These are phyloP conservation scores for Metalampra italica DNA, from an alignment of 2,888 invertebrate species.

Conservation along the genomic window DNA sequence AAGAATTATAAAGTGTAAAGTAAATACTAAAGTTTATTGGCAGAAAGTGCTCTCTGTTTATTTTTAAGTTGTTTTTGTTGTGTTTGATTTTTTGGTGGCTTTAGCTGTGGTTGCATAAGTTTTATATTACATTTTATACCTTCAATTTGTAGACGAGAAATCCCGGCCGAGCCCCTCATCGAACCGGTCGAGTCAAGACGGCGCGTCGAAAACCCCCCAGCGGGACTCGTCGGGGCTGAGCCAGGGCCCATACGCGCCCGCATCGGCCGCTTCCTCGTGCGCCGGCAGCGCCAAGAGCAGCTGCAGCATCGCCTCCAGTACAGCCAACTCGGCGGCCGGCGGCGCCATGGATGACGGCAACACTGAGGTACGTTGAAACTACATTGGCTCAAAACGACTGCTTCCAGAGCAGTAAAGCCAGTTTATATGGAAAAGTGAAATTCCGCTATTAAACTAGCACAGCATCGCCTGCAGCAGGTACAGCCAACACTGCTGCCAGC, in stretches of 20 bases:
- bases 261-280: constrained; percentile 45
- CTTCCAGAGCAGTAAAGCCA: not conserved
- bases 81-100: too few species aligned
- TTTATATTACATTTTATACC: too few species aligned
- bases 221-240: constrained; percentile 44
- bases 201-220: constrained; percentile 67
- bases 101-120: too few species aligned
- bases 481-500: constrained; percentile 33
- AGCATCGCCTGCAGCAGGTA: constrained; percentile 58
- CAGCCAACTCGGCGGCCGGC: constrained; percentile 33
- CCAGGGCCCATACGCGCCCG: constrained; percentile 68
- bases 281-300: constrained; percentile 49
- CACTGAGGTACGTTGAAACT: constrained; percentile 27
- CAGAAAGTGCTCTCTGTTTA: too few species aligned
- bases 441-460: too few species aligned
- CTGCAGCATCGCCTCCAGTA: constrained; percentile 52
- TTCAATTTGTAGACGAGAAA: constrained; percentile 55
- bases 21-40: too few species aligned
- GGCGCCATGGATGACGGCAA: constrained; percentile 52
- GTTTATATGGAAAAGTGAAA: too few species aligned
- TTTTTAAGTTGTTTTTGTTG: too few species aligned
- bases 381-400: not conserved
- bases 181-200: constrained; percentile 67
- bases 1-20: too few species aligned
- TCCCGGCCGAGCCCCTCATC: constrained; percentile 74